These are phyloP conservation scores for Frankliniella fusca DNA, from an alignment of 2,888 invertebrate species.

Conservation along the genomic window DNA sequence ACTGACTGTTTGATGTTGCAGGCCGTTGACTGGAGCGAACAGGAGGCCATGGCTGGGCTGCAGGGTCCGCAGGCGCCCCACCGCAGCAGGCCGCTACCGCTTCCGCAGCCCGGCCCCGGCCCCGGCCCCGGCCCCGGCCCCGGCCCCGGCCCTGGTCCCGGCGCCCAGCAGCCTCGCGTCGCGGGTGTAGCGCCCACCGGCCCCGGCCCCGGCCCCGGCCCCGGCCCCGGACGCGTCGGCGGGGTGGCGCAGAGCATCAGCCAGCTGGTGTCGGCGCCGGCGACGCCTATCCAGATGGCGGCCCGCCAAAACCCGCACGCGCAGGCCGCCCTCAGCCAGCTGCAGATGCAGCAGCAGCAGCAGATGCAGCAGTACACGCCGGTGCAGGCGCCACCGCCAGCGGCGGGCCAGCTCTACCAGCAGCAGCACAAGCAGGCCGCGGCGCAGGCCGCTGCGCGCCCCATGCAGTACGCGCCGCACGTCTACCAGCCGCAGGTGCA, in stretches of 20 bases:
- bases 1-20: not conserved
- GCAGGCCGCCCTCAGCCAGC: not conserved
- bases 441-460: not conserved
- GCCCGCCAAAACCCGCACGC: constrained; percentile 8
- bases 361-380: not conserved
- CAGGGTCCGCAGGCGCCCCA: not conserved
- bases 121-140: not conserved
- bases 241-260: not conserved
- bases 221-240: not conserved
- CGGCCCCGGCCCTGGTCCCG: not conserved
- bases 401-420: not conserved
- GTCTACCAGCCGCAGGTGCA: not conserved
- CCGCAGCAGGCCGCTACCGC: too few species aligned
- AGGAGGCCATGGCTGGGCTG: not conserved
- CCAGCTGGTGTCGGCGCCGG: not conserved
- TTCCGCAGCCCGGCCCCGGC: not conserved
- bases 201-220: not conserved
- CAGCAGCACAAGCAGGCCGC: not conserved
- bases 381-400: not conserved
- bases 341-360: constrained; percentile 2
- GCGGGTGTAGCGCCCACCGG: too few species aligned
- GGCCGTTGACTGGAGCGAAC: not conserved
- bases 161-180: too few species aligned
- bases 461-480: not conserved
- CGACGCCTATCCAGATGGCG: constrained; percentile 14